Evolutionary conservation across 2,113 vertebrate genomes (phyloP).

Genomic region (Etheostoma spectabile): DNA sequence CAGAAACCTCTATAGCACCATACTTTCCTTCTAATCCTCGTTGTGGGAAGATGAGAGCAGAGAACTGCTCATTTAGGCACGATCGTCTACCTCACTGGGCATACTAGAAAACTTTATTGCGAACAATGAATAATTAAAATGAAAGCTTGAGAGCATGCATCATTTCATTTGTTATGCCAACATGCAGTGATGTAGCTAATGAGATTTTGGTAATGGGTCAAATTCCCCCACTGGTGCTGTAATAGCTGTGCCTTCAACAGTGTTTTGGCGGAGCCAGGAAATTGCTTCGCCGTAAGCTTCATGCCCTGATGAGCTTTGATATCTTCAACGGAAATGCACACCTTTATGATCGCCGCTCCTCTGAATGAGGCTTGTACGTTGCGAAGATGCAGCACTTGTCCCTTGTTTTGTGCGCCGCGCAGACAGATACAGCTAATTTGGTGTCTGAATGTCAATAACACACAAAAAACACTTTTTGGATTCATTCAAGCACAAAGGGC

Average conservation of each 20-base stretch:
- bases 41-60: not conserved
- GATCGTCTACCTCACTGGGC: slow-evolving; percentile 29
- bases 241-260: not conserved
- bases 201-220: slow-evolving; percentile 42
- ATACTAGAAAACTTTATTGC: slow-evolving; percentile 10
- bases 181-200: slow-evolving; percentile 50
- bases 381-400: not conserved
- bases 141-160: not conserved
- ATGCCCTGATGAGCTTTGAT: slow-evolving; percentile 40
- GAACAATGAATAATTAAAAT: slow-evolving; percentile 61
- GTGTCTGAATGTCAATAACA: slow-evolving; percentile 19
- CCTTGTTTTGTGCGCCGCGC: not conserved
- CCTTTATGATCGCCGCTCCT: slow-evolving; percentile 15
- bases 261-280: slow-evolving; percentile 46
- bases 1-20: not conserved
- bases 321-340: slow-evolving; percentile 32
- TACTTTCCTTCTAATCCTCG: not conserved
- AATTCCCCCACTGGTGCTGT: slow-evolving; percentile 51
- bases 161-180: slow-evolving; percentile 31
- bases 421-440: slow-evolving; percentile 15
- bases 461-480: not conserved
- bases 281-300: slow-evolving; percentile 17
- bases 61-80: slow-evolving; percentile 23
- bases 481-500: slow-evolving; percentile 19
- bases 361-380: not conserved